Conservation (phyloP, 2,113 vertebrate genomes). For the Rattus norvegicus region GRCr8 NC_086029.1:82407501-82408000, state of each 20-base stretch:
- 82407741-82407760: constrained; percentile 86
- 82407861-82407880: too few relatives aligned
- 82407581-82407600: background rate
- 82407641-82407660: background rate
- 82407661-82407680: background rate
- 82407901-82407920: background rate
- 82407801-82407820: constrained; percentile 82
- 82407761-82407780: constrained; percentile 89
- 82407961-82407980: background rate
- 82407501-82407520: background rate
- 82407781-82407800: constrained; percentile 91
- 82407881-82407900: background rate
- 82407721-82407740: constrained; percentile 91
- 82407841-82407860: background rate
- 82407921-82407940: background rate
- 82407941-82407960: background rate
- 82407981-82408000: background rate
- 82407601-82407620: background rate
- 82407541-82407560: background rate
- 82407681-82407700: accelerated
- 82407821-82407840: background rate
- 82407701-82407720: constrained; percentile 91
- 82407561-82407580: background rate
- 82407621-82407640: background rate
- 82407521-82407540: background rate